A percentile compares a stretch with the other conserved stretches of the same genome.
These are phyloP conservation scores for Selenia dentaria DNA, from an alignment of 2,888 invertebrate genomes.

Conservation along the genomic window DNA sequence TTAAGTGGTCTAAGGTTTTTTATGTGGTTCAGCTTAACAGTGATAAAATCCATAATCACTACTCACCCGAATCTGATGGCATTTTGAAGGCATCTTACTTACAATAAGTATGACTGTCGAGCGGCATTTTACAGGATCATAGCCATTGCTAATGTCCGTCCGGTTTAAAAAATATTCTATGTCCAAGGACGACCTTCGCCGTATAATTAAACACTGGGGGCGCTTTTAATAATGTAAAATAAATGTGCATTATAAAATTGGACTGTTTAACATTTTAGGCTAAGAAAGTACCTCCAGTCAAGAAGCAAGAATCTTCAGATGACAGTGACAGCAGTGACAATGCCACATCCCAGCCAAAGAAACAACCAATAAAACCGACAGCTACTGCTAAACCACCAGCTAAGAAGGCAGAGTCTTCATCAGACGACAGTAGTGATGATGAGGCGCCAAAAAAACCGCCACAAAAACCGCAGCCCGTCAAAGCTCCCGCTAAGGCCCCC, in stretches of 20 bases:
- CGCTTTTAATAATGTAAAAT: too few relatives aligned
- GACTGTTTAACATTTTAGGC: slow-evolving; percentile 20
- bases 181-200: too few relatives aligned
- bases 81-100: too few relatives aligned
- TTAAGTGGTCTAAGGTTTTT: too few relatives aligned
- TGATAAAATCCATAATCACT: too few relatives aligned
- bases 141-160: too few relatives aligned
- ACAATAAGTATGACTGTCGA: too few relatives aligned
- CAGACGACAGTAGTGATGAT: slow-evolving; percentile 52
- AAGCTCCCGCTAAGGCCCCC: slow-evolving; percentile 26
- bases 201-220: too few relatives aligned
- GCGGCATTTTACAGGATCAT: too few relatives aligned
- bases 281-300: slow-evolving; percentile 30
- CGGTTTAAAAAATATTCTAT: too few relatives aligned
- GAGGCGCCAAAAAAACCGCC: slow-evolving; percentile 38
- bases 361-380: slow-evolving; percentile 48
- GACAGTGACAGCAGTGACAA: slow-evolving; percentile 49
- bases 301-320: slow-evolving; percentile 50
- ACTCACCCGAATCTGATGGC: too few relatives aligned
- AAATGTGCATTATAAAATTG: background rate
- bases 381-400: slow-evolving; percentile 48
- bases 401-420: slow-evolving; percentile 56
- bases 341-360: slow-evolving; percentile 43
- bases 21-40: too few relatives aligned
- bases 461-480: slow-evolving; percentile 20